Evolutionary conservation across 2,113 vertebrate genomes (phyloP).

Genomic region (Forbesichthys agassizii): DNA sequence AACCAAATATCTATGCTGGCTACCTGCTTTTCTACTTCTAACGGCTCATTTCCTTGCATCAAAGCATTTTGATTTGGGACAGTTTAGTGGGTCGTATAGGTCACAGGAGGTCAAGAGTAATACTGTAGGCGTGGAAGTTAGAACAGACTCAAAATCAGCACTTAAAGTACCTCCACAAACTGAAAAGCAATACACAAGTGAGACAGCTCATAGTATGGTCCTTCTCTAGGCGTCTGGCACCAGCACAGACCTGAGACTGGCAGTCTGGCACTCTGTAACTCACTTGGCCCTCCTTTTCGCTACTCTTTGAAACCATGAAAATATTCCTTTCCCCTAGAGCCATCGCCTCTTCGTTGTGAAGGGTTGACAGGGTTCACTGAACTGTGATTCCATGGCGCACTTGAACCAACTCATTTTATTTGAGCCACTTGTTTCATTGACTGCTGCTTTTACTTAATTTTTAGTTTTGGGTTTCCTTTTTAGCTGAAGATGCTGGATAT

Average conservation of each 20-base stretch:
- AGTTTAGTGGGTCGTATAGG: constrained; percentile 13
- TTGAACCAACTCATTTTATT: constrained; percentile 16
- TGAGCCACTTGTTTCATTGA: constrained; percentile 15
- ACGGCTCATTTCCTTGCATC: constrained; percentile 47
- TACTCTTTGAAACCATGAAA: constrained; percentile 9
- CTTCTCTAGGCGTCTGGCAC: constrained; percentile 1
- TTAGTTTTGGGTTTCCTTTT: background rate
- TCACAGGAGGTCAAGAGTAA: constrained; percentile 6
- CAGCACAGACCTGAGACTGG: background rate
- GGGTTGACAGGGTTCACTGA: constrained; percentile 8
- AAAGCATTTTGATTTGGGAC: constrained; percentile 32
- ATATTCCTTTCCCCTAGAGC: background rate
- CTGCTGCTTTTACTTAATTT: background rate
- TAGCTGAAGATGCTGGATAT: constrained; percentile 1
- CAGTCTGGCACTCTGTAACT: constrained; percentile 5
- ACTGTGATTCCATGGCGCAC: constrained; percentile 2
- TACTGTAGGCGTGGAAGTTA: constrained; percentile 4
- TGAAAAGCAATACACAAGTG: background rate
- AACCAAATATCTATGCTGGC: constrained; percentile 12
- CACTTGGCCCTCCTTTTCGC: background rate
- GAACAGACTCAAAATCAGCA: background rate
- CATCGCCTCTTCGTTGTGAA: background rate
- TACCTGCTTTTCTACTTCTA: constrained; percentile 41
- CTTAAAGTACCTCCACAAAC: background rate
- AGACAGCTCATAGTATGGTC: constrained; percentile 6